Percentiles rank a stretch among this genome's conserved stretches.
Evolutionary conservation across 2,113 vertebrate genomes (phyloP).

Genomic region (Tyto alba): DNA sequence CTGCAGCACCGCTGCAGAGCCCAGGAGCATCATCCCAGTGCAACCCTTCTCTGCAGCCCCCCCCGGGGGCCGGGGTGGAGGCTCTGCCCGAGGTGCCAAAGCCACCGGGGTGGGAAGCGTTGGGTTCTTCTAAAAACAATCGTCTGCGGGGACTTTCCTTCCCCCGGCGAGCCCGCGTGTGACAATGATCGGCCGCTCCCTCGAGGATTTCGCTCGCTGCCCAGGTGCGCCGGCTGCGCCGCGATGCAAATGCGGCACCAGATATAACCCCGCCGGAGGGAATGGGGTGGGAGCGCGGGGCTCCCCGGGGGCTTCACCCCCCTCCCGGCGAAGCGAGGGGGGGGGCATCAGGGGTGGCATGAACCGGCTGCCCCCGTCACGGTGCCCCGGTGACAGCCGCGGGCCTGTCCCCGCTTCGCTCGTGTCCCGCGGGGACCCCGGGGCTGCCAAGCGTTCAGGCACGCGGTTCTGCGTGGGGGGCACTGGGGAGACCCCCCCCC

Average conservation of each 20-base stretch:
- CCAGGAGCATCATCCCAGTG: background rate
- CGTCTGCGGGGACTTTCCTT: constrained; percentile 12
- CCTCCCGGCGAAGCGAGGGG: background rate
- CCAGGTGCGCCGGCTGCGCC: background rate
- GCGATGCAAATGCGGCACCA: constrained; percentile 44
- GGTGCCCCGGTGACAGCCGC: background rate
- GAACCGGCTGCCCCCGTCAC: background rate
- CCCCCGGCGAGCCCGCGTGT: background rate
- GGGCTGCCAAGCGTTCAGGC: background rate
- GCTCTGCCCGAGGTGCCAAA: background rate
- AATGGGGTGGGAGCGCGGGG: background rate
- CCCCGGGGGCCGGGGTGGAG: background rate
- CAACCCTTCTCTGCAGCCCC: background rate
- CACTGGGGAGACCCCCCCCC: background rate
- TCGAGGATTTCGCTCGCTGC: background rate
- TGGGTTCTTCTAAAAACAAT: background rate
- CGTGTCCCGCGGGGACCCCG: background rate
- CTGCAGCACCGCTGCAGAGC: rapidly evolving
- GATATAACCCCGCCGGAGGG: constrained; percentile 17
- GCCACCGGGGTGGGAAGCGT: background rate
- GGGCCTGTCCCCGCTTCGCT: background rate
- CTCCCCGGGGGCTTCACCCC: constrained; percentile 24
- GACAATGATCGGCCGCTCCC: background rate
- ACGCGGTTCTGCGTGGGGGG: background rate
- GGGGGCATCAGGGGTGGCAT: background rate